Conservation (phyloP, 1,140 invertebrate species). For the Solenopsis invicta region DNA sequence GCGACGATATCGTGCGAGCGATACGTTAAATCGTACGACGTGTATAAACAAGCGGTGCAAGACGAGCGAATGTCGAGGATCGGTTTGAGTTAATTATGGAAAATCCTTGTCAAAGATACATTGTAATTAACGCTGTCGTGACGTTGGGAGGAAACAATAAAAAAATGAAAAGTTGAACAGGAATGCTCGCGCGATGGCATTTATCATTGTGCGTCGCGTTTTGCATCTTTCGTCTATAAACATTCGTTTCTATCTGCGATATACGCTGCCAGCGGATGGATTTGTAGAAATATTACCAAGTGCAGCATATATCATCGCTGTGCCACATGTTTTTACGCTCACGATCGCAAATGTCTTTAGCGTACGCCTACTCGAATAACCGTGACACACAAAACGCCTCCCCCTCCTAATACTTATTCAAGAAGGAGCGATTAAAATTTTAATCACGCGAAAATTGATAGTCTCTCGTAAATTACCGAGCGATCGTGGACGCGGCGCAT, state of each 20-base stretch:
- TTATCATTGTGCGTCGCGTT: too few species aligned
- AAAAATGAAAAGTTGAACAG: background rate
- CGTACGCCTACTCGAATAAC: background rate
- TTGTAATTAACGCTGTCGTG: background rate
- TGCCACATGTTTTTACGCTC: background rate
- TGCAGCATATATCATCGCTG: background rate
- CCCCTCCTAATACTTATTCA: background rate
- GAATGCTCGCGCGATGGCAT: background rate
- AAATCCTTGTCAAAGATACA: background rate
- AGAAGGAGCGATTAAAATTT: constrained; percentile 21
- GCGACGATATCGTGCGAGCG: constrained; percentile 1
- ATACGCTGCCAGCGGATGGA: background rate
- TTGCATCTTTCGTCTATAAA: background rate
- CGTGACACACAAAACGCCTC: background rate
- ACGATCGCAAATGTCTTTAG: background rate
- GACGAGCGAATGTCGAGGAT: background rate
- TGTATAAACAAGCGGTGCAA: background rate
- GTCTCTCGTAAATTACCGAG: constrained; percentile 26
- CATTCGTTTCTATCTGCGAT: background rate
- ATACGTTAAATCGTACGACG: background rate
- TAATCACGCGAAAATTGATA: constrained; percentile 12
- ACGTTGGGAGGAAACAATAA: background rate
- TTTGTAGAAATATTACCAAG: constrained; percentile 13
- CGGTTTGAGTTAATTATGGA: background rate
- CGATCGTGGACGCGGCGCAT: background rate